A percentile compares a stretch with the other conserved stretches of the same genome.
These are phyloP conservation scores for Eutolmus rufibarbis DNA, from an alignment of 2,888 invertebrate genomes.

Conservation along the genomic window DNA sequence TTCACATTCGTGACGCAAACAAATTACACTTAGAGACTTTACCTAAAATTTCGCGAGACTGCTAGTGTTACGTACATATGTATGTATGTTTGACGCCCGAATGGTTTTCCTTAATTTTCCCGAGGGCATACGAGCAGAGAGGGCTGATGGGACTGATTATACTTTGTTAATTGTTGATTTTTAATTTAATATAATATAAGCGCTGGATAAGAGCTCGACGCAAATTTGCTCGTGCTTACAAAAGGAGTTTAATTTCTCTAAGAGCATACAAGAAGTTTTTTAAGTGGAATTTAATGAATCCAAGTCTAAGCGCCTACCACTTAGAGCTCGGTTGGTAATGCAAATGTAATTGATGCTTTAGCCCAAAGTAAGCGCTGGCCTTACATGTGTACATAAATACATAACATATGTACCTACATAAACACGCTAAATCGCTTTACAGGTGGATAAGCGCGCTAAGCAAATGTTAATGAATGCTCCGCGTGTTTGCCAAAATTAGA, in stretches of 20 bases:
- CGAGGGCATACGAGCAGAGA: not conserved
- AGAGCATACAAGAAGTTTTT: not conserved
- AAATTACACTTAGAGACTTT: not conserved
- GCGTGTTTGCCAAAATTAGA: not conserved
- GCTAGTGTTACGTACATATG: not conserved
- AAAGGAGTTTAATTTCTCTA: not conserved
- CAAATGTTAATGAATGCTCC: not conserved
- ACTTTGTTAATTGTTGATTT: not conserved
- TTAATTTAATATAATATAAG: not conserved
- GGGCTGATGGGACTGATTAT: not conserved
- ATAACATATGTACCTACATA: not conserved
- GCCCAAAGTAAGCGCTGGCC: not conserved
- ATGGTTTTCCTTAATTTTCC: not conserved
- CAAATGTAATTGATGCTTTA: not conserved
- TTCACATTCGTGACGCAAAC: not conserved
- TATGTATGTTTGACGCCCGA: not conserved
- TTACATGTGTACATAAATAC: not conserved
- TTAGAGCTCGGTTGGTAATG: not conserved
- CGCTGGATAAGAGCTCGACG: not conserved
- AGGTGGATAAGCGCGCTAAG: not conserved
- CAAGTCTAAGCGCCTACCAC: not conserved
- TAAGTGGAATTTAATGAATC: not conserved
- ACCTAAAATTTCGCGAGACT: not conserved
- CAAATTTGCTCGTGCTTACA: not conserved
- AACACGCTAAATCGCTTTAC: not conserved